Percentiles rank a stretch among this genome's conserved stretches.
Evolutionary conservation across 2,113 vertebrate genomes (phyloP).

Genomic region (Perca schrenkii): DNA sequence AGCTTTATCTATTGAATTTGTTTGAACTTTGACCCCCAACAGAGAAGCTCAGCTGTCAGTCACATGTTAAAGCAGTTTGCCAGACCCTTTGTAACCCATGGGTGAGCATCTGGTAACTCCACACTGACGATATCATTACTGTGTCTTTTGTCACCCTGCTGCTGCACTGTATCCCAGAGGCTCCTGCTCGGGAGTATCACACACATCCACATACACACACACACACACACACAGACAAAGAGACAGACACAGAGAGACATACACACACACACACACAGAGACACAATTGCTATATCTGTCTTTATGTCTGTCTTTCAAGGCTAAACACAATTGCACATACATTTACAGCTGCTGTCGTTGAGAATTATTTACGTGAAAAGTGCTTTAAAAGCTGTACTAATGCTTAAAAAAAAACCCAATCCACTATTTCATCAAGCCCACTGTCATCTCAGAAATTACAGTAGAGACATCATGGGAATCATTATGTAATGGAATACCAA

Average conservation of each 20-base stretch:
- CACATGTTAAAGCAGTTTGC: neutral
- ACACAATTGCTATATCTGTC: neutral
- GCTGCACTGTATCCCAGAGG: conserved; percentile 25
- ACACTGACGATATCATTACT: conserved; percentile 52
- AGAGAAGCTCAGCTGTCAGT: conserved; percentile 28
- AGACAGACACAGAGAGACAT: neutral
- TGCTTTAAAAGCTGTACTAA: neutral
- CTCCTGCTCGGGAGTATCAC: neutral
- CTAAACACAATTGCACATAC: neutral
- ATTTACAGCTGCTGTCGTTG: too few relatives aligned
- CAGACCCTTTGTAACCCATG: conserved; percentile 9
- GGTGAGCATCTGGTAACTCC: conserved; percentile 48
- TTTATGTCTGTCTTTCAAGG: neutral
- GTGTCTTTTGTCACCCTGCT: conserved; percentile 14
- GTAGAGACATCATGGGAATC: neutral
- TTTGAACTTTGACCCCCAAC: conserved; percentile 16
- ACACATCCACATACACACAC: neutral
- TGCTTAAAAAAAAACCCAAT: neutral
- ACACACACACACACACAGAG: too few relatives aligned
- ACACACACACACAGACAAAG: neutral
- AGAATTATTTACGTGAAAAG: neutral
- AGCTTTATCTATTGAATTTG: too few relatives aligned
- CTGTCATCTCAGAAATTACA: conserved; percentile 9
- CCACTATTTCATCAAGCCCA: conserved; percentile 2
- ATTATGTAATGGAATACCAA: conserved; percentile 26